Percentiles rank a stretch among this genome's conserved stretches.
phyloP scores from a whole-genome alignment of 64 coral and sea anemone genomes.

The Montipora foliosa region DNA sequence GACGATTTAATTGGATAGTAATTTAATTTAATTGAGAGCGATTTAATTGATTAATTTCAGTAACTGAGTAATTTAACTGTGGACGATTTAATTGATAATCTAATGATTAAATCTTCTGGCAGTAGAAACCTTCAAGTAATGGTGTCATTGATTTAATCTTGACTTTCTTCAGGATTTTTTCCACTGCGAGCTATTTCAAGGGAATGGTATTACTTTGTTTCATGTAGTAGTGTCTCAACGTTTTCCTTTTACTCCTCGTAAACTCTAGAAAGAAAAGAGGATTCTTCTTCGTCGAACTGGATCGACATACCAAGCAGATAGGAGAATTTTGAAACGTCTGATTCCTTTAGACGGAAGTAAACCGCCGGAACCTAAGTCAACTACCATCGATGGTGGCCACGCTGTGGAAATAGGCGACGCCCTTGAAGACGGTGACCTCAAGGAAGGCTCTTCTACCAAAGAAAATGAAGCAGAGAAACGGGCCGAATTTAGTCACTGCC shows the following conservation, averaged over 20 bases:
- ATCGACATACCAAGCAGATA: constrained; percentile 71
- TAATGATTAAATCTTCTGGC: no score
- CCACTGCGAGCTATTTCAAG: no score
- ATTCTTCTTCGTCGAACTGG: constrained; percentile 51
- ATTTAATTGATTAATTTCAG: no score
- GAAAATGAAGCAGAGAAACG: background rate
- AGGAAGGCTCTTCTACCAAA: background rate
- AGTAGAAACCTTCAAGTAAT: no score
- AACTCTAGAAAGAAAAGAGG: constrained; percentile 25
- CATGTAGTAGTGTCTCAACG: background rate
- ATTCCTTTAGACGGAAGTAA: constrained; percentile 26
- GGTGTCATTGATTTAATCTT: no score
- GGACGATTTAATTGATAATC: no score
- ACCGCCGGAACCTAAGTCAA: background rate
- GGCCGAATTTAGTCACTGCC: background rate
- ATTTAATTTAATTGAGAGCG: no score
- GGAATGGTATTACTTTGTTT: background rate
- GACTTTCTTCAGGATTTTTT: no score
- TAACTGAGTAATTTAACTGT: no score
- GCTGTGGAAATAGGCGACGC: background rate
- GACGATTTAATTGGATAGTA: no score
- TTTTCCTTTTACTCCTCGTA: background rate
- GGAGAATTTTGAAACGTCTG: constrained; percentile 51
- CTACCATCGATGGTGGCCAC: background rate
- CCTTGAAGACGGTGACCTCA: background rate